These are phyloP conservation scores for Sarcophaga carnaria DNA, from an alignment of 2,888 invertebrate species.

Conservation along the genomic window DNA sequence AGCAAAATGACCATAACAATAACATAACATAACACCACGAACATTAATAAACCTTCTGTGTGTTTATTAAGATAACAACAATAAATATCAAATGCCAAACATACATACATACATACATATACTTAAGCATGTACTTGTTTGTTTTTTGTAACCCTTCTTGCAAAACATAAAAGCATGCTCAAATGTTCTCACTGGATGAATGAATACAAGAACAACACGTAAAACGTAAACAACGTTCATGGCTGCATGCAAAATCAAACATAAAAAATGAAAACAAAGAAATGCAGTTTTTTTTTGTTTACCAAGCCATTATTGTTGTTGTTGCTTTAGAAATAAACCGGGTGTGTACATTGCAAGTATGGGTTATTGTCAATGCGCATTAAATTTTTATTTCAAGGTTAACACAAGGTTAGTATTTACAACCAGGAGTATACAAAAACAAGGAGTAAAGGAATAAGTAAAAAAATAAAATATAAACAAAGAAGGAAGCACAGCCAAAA, in stretches of 20 bases:
- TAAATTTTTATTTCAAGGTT: slow-evolving; percentile 60
- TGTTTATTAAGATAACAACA: neutral
- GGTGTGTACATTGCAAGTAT: neutral
- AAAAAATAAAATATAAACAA: slow-evolving; percentile 5
- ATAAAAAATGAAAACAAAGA: slow-evolving; percentile 34
- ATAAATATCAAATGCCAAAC: neutral
- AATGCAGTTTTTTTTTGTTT: slow-evolving; percentile 45
- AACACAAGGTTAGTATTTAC: slow-evolving; percentile 55
- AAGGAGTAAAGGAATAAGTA: slow-evolving; percentile 32
- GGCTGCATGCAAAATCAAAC: neutral
- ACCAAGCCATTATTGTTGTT: neutral
- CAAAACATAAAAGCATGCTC: neutral
- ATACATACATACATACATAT: neutral
- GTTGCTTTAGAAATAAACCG: neutral
- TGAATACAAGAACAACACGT: neutral
- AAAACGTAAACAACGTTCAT: slow-evolving; percentile 16
- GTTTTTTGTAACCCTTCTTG: neutral
- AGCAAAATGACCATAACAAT: too few species aligned
- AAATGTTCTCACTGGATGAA: neutral
- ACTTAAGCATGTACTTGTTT: neutral
- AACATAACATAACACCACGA: neutral
- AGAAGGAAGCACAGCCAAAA: neutral
- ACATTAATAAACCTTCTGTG: neutral
- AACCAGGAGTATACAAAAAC: slow-evolving; percentile 7
- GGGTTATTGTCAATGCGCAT: slow-evolving; percentile 50